Evolutionary conservation across 2,113 vertebrate species (phyloP), one percentile per base, ranked within the genome.

Genomic region (Ptychochromis oligacanthus): DNA sequence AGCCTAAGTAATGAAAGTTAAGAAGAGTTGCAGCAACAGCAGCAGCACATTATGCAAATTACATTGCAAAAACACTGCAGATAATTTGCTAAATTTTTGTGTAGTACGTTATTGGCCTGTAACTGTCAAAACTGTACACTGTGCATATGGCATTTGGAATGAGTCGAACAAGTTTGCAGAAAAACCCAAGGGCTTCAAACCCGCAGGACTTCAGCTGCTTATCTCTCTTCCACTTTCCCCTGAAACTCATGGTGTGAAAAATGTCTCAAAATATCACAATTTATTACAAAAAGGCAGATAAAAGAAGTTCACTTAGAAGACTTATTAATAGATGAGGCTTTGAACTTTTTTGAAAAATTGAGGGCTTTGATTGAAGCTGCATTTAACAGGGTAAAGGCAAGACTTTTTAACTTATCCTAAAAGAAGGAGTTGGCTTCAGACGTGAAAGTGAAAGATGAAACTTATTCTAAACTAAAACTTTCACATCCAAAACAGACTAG

Each of bases 361-460:
- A 57, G 6, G 5, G 13, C 80, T 59, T 67, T 14, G 15, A 4
- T 62, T 58, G 2, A 64, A 81, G 43, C 14, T 2, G 15, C 11
- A 12, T 8, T 34, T 46, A 76, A 46, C 12, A 58, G 4, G 72
- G 9, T n/a, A 72, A 52, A 38, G 2, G 38, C 7, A 7, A 49
- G 1, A 11, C 6, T 28, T 34, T 6, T 58, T 2, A 75, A 58
- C 6, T 10, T 7, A 59, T 75, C 79, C 46, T 54, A 28, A 81
- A 60, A 81, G 31, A 55, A 40, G 31, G 22, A 77, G 67, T 20
- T 43, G 46, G 14, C 5, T 40, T 28, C 5, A 11, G 20, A 58
- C 17, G 18, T 82, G 89, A 93, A 92, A 93, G 70, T 60, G 92
- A 91, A 85, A 93, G 31, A 60, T 72, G 91, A 93, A 93, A 93